A percentile compares a stretch with the other conserved stretches of the same genome.
phyloP scores from a whole-genome alignment of 2,113 vertebrate species.

The Scopus umbretta region DNA sequence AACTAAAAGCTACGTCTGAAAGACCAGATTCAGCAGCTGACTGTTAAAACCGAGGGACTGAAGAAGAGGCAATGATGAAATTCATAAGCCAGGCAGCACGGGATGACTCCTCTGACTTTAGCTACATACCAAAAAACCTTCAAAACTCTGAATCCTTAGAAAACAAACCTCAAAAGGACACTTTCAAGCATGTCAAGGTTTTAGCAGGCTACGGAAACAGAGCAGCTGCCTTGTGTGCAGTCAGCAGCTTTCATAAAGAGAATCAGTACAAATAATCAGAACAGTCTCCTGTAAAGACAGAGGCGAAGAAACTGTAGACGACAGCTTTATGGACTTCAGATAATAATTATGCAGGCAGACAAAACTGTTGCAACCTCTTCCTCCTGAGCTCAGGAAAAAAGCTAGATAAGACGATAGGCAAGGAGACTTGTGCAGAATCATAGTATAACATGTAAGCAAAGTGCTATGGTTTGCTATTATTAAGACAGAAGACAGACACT shows the following conservation, averaged over 20 bases:
- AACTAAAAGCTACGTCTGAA: not conserved
- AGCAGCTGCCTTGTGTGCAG: not conserved
- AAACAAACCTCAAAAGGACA: not conserved
- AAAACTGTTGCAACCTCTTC: not conserved
- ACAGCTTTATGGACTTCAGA: not conserved
- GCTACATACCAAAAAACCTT: not conserved
- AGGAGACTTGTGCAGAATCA: not conserved
- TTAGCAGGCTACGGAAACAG: not conserved
- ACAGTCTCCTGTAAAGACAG: not conserved
- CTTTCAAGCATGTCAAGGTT: not conserved
- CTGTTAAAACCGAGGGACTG: not conserved
- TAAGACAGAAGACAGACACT: not conserved
- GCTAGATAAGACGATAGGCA: not conserved
- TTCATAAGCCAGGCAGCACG: not conserved
- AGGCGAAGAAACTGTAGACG: not conserved
- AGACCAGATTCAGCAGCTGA: not conserved
- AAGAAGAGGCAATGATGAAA: not conserved
- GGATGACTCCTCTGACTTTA: not conserved
- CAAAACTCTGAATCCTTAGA: not conserved
- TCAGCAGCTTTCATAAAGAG: not conserved
- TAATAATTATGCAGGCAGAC: not conserved
- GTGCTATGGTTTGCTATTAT: not conserved
- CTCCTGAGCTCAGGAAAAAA: not conserved
- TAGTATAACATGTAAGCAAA: not conserved
- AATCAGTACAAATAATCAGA: not conserved